Percentiles rank a stretch among this genome's conserved stretches.
phyloP scores from a whole-genome alignment of 2,797 vertebrate species.

The Sorex maritimensis region DNA sequence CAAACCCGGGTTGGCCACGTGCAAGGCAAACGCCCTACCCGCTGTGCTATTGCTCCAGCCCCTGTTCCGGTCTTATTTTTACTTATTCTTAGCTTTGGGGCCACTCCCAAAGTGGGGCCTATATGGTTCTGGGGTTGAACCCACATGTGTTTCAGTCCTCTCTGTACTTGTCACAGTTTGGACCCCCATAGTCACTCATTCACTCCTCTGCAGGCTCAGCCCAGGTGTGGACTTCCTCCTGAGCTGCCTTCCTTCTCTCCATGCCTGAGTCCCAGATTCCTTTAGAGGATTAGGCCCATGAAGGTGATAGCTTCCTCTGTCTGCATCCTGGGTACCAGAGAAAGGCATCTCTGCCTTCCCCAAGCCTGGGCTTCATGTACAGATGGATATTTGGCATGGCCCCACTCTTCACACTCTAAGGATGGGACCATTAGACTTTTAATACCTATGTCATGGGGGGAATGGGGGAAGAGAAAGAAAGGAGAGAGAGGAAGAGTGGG shows the following conservation, averaged over 20 bases:
- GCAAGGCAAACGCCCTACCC: too few relatives aligned
- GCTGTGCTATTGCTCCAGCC: too few relatives aligned
- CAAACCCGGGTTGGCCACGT: too few relatives aligned
- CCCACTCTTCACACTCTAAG: background rate
- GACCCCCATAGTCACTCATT: constrained; percentile 2
- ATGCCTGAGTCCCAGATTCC: background rate
- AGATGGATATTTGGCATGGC: background rate
- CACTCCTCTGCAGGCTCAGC: background rate
- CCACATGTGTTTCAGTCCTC: too few relatives aligned
- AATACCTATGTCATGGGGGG: background rate
- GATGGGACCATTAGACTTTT: background rate
- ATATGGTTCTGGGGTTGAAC: too few relatives aligned
- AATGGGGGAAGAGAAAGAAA: background rate
- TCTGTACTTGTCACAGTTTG: background rate
- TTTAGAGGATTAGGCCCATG: constrained; percentile 27
- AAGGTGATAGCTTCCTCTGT: background rate
- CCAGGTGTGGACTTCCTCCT: constrained; percentile 26
- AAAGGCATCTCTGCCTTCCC: constrained; percentile 32
- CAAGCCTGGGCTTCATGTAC: background rate
- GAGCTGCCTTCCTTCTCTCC: constrained; percentile 19
- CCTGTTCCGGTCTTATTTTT: background rate
- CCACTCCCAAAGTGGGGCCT: background rate
- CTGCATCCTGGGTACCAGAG: background rate
- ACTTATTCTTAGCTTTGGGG: background rate
- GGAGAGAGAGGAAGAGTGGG: too few relatives aligned